Base-by-base conservation (phyloP, 2,888 invertebrate genomes). In the Drosophila parthenogenetica region DNA sequence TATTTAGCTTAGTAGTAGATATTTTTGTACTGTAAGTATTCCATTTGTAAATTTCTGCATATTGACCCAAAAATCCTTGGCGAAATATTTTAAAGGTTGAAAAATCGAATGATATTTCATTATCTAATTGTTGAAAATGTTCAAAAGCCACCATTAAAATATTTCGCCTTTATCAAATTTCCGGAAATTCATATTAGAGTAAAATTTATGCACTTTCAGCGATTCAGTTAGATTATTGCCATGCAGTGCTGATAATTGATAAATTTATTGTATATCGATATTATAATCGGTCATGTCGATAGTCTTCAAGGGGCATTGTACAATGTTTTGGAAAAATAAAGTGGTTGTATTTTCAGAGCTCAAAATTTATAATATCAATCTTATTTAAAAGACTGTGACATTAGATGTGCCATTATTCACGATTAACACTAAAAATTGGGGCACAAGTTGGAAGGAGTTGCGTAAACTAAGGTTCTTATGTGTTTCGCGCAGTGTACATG, bases 321-420 rank as follows among this genome's bases (percentile, higher is more conserved):
- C 53, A 67, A 57, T 75, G 60, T 69, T 65, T 77, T 51, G 64
- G 45, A 43, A 42, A 64, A 65, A 40, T 43, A 37, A 50, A 55
- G 22, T 48, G 39, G 14, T 45, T n/a, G 43, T 19, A 46, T 42
- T 17, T 43, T 61, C 29, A 35, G 46, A 53, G 49, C 43, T 55
- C 64, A 43, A 75, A 65, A 77, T 73, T 72, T 29, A 32, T 43
- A 35, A 62, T 51, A 61, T 40, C 19, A 61, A 8, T 40, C n/a
- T 19, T 10, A 51, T 39, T 58, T 11, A 16, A 39, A 39, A 53
- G 19, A 53, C 58, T 29, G 17, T 22, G 42, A 42, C n/a, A 2
- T 5, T 10, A 16, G 35, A 57, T 1, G 29, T 22, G 11, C 14
- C 5, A 17, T 11, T 16, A 1, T 29, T 17, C n/a, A 13, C 37